These are phyloP conservation scores for Dendrophyllia cribrosa DNA, from an alignment of 64 coral and sea anemone genomes.

Conservation along the genomic window DNA sequence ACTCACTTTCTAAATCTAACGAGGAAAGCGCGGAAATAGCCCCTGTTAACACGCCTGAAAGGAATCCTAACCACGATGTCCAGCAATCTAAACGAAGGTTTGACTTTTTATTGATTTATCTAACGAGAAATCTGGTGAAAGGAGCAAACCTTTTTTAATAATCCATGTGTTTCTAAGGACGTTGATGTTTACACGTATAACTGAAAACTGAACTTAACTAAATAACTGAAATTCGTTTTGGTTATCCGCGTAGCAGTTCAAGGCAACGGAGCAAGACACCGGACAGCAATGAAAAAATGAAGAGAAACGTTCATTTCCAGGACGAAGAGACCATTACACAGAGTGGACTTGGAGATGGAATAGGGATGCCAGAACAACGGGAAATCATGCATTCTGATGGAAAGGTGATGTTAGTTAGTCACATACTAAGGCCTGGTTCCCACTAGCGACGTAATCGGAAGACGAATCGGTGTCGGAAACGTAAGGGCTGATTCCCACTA, in stretches of 20 bases:
- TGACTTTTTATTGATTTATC: neutral
- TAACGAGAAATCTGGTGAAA: too few relatives aligned
- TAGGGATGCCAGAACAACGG: neutral
- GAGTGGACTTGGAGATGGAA: neutral
- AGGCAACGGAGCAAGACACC: constrained; percentile 27
- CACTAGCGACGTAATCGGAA: neutral
- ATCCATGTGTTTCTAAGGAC: too few relatives aligned
- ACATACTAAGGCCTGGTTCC: neutral
- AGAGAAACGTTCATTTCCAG: constrained; percentile 38
- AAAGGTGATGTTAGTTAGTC: neutral
- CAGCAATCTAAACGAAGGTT: constrained; percentile 25
- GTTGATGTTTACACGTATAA: too few relatives aligned
- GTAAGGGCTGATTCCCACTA: too few relatives aligned
- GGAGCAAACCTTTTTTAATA: too few relatives aligned
- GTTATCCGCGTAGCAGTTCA: neutral
- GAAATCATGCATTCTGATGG: constrained; percentile 50
- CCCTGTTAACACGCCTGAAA: neutral
- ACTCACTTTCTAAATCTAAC: neutral
- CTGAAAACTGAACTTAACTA: too few relatives aligned
- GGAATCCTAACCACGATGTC: neutral
- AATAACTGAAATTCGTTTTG: neutral
- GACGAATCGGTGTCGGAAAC: too few relatives aligned
- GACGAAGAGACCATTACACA: neutral
- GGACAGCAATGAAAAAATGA: neutral
- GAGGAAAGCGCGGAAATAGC: neutral